A percentile compares a stretch with the other conserved stretches of the same genome.
These are phyloP conservation scores for Chrysoperla carnea DNA, from an alignment of 1,140 invertebrate species.

Conservation along the genomic window DNA sequence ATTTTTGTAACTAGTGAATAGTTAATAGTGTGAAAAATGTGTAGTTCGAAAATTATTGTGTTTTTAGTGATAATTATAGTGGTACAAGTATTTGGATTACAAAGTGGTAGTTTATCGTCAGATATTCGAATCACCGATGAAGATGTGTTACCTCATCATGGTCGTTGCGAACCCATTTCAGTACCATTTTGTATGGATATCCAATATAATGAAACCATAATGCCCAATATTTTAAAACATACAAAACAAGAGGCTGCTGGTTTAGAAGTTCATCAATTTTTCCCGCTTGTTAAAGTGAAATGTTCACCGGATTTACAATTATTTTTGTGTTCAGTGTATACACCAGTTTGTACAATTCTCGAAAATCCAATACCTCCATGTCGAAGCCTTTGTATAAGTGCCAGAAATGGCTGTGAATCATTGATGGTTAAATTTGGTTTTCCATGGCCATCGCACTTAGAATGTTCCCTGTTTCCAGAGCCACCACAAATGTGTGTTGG, in stretches of 20 bases:
- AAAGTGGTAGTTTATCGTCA: neutral
- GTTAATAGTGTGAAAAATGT: no score
- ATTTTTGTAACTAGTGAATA: no score
- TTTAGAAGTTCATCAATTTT: constrained; percentile 82
- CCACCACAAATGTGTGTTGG: constrained; percentile 68
- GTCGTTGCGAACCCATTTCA: constrained; percentile 81
- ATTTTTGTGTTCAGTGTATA: constrained; percentile 92
- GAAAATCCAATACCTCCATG: constrained; percentile 85
- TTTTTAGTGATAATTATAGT: no score
- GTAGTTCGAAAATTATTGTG: no score
- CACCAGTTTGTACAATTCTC: constrained; percentile 88
- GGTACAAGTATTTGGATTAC: no score
- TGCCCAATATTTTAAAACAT: constrained; percentile 88
- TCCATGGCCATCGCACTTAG: constrained; percentile 82
- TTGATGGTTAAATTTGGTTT: constrained; percentile 89
- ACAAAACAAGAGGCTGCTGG: constrained; percentile 90
- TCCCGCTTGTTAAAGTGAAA: constrained; percentile 88
- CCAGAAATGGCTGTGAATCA: constrained; percentile 70
- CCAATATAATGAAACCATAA: constrained; percentile 87
- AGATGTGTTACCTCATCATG: constrained; percentile 48
- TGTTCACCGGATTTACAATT: constrained; percentile 89
- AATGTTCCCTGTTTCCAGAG: constrained; percentile 81
- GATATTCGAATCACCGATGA: constrained; percentile 7
- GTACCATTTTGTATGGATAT: constrained; percentile 86
- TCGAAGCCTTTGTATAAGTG: constrained; percentile 74